Evolutionary conservation across 2,113 vertebrate species (phyloP).

Genomic region (Sapajus apella): DNA sequence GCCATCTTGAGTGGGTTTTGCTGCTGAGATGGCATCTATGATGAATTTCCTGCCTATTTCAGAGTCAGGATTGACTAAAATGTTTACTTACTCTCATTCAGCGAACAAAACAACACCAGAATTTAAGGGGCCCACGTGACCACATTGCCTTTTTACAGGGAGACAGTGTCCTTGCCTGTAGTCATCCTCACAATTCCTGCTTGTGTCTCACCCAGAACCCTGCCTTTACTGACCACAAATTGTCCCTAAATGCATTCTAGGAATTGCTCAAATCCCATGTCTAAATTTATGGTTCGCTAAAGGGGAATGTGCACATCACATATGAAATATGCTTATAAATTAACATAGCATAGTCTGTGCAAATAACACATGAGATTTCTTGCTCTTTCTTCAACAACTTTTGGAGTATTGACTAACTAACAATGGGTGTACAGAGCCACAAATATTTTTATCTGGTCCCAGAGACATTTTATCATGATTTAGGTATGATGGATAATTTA

Average conservation of each 20-base stretch:
- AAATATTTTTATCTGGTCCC: not conserved
- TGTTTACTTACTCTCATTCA: not conserved
- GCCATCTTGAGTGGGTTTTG: not conserved
- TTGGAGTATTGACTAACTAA: not conserved
- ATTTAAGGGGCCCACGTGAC: rapidly evolving
- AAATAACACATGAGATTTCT: not conserved
- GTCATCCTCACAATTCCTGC: not conserved
- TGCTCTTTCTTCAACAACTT: not conserved
- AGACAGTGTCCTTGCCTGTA: not conserved
- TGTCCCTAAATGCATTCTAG: not conserved
- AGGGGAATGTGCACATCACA: not conserved
- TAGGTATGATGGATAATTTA: not conserved
- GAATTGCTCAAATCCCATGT: not conserved
- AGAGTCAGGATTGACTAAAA: not conserved
- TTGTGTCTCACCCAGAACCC: not conserved
- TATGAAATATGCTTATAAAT: not conserved
- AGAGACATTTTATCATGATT: not conserved
- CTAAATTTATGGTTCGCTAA: not conserved
- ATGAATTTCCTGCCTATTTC: not conserved
- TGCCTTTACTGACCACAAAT: not conserved
- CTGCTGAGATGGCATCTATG: no score
- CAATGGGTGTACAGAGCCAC: not conserved
- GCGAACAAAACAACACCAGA: not conserved
- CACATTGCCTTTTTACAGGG: not conserved
- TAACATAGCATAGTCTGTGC: not conserved